Evolutionary conservation across 2,113 vertebrate species (phyloP), one percentile per base, ranked within the genome.

Genomic region (Phalacrocorax pelagicus): DNA sequence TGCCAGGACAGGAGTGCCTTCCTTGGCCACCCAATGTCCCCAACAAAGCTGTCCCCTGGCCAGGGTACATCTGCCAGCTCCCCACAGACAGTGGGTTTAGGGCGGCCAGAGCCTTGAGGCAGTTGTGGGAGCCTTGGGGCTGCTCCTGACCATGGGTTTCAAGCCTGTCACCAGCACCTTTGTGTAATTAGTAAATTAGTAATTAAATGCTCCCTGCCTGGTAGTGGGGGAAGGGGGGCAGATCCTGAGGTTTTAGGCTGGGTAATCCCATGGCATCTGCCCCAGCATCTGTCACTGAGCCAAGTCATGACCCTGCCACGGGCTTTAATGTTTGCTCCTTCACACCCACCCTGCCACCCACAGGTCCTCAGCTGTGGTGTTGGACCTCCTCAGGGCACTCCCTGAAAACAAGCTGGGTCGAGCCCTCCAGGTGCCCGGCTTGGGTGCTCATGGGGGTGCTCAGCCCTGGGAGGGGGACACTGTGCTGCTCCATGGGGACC

Each of bases 111-210:
- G 44, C 44, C 44, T 18, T 46, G 44, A 17, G 17, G 44, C 44
- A 8, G 44, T 3, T 4, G 47, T 77, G 7, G 19, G 58, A 90
- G 66, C 42, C 36, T 63, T 12, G 42, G 58, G 71, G 46, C 77
- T 63, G 63, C 77, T 74, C 65, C 75, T 26, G 22, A 54, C 86
- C 3, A 0, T 81, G 63, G 80, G 22, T 84, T 75, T 92, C 96
- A 79, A 96, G 94, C 73, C 91, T 52, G 26, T 96, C 11, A 5
- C 86, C 85, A 69, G 81, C 94, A 96, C 96, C 85, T 82, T 93
- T 72, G 65, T 81, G 91, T 97, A 97, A 98, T 98, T 97, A 98
- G 96, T 96, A 98, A 97, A 98, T 98, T 98, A 98, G 97, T 97
- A 97, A 96, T 97, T 97, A 98, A 96, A 97, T 8, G 30, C 92